Percentiles rank a stretch among this genome's conserved stretches.
Conservation (phyloP, 2,888 invertebrate species). For the Morinoia aosen region DNA sequence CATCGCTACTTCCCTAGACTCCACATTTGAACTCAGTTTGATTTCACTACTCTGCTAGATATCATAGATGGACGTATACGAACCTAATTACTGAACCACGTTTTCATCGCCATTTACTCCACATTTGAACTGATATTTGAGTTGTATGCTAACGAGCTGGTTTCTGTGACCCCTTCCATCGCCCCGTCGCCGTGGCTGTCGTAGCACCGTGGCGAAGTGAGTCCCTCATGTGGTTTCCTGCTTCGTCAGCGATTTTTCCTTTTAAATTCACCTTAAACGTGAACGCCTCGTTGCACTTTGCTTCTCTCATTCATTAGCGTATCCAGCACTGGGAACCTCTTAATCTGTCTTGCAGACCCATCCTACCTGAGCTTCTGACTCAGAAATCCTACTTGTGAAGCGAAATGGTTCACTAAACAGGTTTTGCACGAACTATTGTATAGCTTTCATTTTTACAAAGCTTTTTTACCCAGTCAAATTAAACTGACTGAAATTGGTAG, state of each 20-base stretch:
- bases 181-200: background rate
- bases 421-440: background rate
- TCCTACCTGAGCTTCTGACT: too few species aligned
- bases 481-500: background rate
- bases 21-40: background rate
- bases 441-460: background rate
- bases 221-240: background rate
- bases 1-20: background rate
- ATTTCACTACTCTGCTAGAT: background rate
- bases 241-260: background rate
- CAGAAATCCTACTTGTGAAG: background rate
- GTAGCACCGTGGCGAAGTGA: slow-evolving; percentile 29
- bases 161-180: background rate
- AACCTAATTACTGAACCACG: background rate
- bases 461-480: background rate
- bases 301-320: background rate
- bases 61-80: background rate
- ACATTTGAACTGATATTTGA: background rate
- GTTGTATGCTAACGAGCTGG: background rate
- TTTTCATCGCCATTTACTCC: background rate
- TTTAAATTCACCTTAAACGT: slow-evolving; percentile 31
- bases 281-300: background rate
- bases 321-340: background rate
- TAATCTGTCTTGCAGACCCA: background rate
- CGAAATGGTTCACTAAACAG: background rate